Evolutionary conservation across 2,797 vertebrate species (phyloP).

Genomic region (Myotis myotis): DNA sequence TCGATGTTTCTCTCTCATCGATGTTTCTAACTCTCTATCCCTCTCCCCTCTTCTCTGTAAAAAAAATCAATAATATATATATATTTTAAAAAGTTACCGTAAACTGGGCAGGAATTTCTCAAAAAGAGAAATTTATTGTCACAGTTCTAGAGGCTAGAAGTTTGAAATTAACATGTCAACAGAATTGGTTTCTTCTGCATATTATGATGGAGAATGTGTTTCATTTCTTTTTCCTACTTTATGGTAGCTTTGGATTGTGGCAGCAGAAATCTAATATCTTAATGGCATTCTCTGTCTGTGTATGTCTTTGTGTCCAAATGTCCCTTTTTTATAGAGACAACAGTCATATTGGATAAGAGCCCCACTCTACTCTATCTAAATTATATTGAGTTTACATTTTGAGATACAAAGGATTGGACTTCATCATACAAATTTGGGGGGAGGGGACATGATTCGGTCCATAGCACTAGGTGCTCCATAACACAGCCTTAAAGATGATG

Average conservation of each 20-base stretch:
- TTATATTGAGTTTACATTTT: neutral
- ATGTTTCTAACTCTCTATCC: no score
- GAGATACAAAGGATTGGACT: neutral
- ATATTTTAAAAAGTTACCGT: neutral
- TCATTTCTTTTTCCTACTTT: neutral
- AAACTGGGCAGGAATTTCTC: neutral
- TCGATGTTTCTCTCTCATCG: no score
- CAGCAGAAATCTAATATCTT: no score
- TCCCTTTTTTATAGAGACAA: neutral
- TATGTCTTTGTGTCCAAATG: neutral
- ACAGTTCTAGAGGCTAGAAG: neutral
- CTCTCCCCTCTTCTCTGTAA: no score
- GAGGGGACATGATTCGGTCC: neutral
- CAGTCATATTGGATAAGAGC: neutral
- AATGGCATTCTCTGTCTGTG: no score
- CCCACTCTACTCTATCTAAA: neutral
- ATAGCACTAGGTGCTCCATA: neutral
- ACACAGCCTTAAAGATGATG: neutral
- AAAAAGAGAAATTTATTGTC: neutral
- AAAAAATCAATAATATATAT: no score
- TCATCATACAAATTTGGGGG: neutral
- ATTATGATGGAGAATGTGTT: neutral
- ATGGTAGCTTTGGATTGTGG: neutral
- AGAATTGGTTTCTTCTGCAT: neutral
- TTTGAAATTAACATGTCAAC: neutral